phyloP scores from a whole-genome alignment of 2,888 invertebrate species.

The Thera britannica region DNA sequence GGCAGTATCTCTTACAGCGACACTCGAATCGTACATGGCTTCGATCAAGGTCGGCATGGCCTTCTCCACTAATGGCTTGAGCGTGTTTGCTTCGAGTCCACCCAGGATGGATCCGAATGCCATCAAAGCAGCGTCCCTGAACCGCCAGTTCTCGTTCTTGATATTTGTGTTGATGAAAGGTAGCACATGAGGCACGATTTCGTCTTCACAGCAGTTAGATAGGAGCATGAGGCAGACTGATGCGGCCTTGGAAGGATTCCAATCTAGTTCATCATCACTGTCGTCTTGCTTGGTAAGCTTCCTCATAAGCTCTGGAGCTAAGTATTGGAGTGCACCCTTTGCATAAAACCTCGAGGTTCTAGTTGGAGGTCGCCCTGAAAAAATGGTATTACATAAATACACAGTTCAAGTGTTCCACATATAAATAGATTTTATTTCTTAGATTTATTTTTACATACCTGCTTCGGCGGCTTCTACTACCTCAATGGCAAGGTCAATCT shows the following conservation, averaged over 20 bases:
- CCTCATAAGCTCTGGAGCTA: conserved; percentile 97
- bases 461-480: conserved; percentile 97
- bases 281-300: conserved; percentile 98
- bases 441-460: conserved; percentile 57
- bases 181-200: conserved; percentile 96
- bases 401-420: background rate
- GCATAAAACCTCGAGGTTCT: conserved; percentile 98
- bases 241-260: conserved; percentile 99
- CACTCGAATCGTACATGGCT: conserved; percentile 96
- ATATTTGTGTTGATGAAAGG: conserved; percentile 99
- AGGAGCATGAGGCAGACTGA: conserved; percentile 99
- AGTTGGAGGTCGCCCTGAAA: conserved; percentile 93
- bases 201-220: conserved; percentile 98
- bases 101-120: conserved; percentile 98
- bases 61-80: conserved; percentile 97
- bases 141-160: conserved; percentile 95
- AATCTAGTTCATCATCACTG: conserved; percentile 98
- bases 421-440: background rate
- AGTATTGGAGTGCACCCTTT: conserved; percentile 97
- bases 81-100: conserved; percentile 93
- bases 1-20: conserved; percentile 97
- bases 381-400: background rate
- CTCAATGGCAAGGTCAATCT: conserved; percentile 97
- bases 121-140: conserved; percentile 98
- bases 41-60: conserved; percentile 98